Evolutionary conservation across 2,113 vertebrate species (phyloP).

Genomic region (Gila orcuttii): DNA sequence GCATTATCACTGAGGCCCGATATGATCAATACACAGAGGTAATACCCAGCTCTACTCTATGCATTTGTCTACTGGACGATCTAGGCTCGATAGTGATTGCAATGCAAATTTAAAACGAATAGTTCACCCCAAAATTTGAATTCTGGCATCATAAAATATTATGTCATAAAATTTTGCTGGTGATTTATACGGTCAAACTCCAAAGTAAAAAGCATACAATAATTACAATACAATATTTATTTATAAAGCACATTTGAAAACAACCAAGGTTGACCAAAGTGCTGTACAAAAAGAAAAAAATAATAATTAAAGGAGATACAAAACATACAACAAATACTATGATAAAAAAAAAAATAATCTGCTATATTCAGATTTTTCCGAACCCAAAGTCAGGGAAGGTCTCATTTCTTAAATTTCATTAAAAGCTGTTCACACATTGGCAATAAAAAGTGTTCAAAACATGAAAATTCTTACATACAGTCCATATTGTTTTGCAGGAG

Average conservation of each 20-base stretch:
- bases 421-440: too few species aligned
- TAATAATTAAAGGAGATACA: too few species aligned
- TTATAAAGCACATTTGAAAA: too few species aligned
- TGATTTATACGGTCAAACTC: background rate
- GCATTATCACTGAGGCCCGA: constrained; percentile 66
- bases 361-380: too few species aligned
- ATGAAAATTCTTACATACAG: too few species aligned
- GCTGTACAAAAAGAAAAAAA: too few species aligned
- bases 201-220: background rate
- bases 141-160: background rate
- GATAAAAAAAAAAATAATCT: too few species aligned
- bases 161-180: background rate
- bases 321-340: too few species aligned
- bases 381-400: background rate
- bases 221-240: too few species aligned
- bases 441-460: too few species aligned
- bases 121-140: background rate
- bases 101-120: background rate
- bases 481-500: constrained; percentile 60
- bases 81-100: background rate
- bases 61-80: background rate
- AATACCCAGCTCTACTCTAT: background rate
- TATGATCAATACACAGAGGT: constrained; percentile 71
- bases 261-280: too few species aligned
- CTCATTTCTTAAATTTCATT: too few species aligned